Percentiles rank a stretch among this genome's conserved stretches.
Conservation (phyloP, 2,797 vertebrate genomes). For the Crocidura indochinensis region DNA sequence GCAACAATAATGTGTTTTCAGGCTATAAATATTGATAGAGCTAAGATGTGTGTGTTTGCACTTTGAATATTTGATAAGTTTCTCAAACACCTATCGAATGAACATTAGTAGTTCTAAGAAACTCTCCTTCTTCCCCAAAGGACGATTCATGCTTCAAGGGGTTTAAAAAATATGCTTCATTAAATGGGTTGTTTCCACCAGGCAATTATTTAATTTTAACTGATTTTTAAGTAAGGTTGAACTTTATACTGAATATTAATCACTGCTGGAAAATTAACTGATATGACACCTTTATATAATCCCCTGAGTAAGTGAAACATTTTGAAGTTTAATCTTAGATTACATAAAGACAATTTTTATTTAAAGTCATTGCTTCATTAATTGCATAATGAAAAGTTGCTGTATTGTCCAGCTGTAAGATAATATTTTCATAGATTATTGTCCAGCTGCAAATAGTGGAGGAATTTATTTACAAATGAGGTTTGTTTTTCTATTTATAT, state of each 20-base stretch:
- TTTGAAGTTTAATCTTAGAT: conserved; percentile 50
- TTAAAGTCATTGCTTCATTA: conserved; percentile 23
- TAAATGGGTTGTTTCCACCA: conserved; percentile 72
- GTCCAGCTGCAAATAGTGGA: not conserved
- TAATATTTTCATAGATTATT: not conserved
- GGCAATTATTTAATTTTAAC: conserved; percentile 78
- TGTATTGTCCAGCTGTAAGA: not conserved
- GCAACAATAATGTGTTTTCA: conserved; percentile 83
- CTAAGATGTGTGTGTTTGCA: conserved; percentile 81
- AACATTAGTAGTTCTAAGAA: conserved; percentile 73
- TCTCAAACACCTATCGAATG: conserved; percentile 80
- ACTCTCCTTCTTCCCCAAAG: conserved; percentile 69
- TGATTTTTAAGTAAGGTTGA: conserved; percentile 60
- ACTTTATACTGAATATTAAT: conserved; percentile 75
- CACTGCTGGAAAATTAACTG: conserved; percentile 4
- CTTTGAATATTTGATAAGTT: conserved; percentile 86
- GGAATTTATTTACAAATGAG: too few relatives aligned
- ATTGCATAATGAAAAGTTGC: not conserved
- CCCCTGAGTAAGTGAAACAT: conserved; percentile 16
- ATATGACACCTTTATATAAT: conserved; percentile 13
- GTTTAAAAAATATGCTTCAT: conserved; percentile 61
- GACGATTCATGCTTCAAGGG: conserved; percentile 45
- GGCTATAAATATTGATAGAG: conserved; percentile 88
- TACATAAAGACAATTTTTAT: conserved; percentile 39
- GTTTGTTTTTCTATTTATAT: too few relatives aligned